These are phyloP conservation scores for Trichonephila clavata DNA, from an alignment of 1,140 invertebrate genomes.

Conservation along the genomic window DNA sequence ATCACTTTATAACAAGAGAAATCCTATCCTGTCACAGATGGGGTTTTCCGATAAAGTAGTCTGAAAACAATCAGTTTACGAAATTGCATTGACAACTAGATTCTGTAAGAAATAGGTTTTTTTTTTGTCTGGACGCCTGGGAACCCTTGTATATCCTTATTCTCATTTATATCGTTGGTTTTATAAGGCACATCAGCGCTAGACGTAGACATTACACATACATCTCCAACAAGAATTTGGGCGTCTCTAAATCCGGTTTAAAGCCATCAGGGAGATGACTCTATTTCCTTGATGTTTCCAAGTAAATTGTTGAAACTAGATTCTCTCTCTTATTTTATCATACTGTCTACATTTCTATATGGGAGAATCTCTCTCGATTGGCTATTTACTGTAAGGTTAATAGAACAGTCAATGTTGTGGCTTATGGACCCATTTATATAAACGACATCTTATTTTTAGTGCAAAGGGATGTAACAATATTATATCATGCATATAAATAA, in stretches of 20 bases:
- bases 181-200: background rate
- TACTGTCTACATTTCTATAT: background rate
- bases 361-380: too few relatives aligned
- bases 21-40: background rate
- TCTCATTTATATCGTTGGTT: background rate
- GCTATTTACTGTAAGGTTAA: too few relatives aligned
- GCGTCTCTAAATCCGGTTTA: background rate
- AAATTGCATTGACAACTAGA: background rate
- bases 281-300: conserved; percentile 11
- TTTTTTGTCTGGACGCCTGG: background rate
- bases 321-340: background rate
- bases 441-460: too few relatives aligned
- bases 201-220: background rate
- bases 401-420: too few relatives aligned
- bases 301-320: background rate
- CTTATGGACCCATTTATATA: too few relatives aligned
- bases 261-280: conserved; percentile 10
- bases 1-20: background rate
- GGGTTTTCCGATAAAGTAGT: background rate
- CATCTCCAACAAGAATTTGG: background rate
- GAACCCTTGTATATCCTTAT: background rate
- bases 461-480: too few relatives aligned
- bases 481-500: too few relatives aligned
- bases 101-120: background rate
- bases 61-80: background rate